A percentile compares a stretch with the other conserved stretches of the same genome.
Evolutionary conservation across 2,797 vertebrate species (phyloP).

Genomic region (Gorsachius magnificus): DNA sequence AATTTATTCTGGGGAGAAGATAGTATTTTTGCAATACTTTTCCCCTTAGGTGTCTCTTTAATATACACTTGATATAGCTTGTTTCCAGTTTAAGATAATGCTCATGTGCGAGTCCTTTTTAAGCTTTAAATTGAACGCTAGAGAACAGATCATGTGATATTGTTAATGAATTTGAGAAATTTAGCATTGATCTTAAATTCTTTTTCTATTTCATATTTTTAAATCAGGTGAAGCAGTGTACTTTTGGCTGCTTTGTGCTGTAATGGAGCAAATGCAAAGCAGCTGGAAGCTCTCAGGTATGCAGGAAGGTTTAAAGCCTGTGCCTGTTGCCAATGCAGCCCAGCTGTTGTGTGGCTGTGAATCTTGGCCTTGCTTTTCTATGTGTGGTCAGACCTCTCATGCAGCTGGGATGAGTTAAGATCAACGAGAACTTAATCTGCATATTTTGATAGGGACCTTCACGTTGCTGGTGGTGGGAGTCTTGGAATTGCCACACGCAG

Average conservation of each 20-base stretch:
- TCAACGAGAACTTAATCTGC: not conserved
- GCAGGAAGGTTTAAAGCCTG: not conserved
- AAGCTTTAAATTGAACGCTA: not conserved
- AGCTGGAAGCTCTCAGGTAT: not conserved
- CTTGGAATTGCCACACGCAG: not conserved
- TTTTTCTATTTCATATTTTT: not conserved
- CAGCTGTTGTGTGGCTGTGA: not conserved
- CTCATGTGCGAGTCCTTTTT: rapidly evolving
- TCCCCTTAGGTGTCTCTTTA: not conserved
- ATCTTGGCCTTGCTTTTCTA: not conserved
- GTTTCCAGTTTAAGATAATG: not conserved
- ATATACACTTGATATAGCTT: not conserved
- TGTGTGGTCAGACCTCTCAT: not conserved
- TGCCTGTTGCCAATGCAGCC: not conserved
- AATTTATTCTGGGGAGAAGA: not conserved
- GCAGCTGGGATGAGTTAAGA: not conserved
- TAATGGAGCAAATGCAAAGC: not conserved
- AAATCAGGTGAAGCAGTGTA: not conserved
- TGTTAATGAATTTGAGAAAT: not conserved
- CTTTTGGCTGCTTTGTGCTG: not conserved
- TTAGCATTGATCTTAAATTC: not conserved
- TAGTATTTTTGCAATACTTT: not conserved
- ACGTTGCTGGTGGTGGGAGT: not conserved
- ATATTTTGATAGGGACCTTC: not conserved
- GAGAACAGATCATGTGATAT: not conserved